phyloP scores from a whole-genome alignment of 2,888 invertebrate genomes.

The Drosophila falleni region DNA sequence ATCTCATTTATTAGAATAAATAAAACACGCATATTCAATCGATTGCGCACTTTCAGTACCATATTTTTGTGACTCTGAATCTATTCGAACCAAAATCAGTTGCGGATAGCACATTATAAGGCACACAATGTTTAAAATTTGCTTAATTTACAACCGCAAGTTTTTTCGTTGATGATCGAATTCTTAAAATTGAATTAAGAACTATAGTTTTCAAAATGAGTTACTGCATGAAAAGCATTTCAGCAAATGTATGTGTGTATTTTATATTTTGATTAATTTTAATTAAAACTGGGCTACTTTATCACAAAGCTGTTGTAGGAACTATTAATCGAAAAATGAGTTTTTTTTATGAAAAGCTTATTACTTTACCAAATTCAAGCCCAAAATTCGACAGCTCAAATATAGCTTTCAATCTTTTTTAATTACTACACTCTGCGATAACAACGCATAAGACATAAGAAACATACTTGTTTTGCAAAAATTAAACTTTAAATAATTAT shows the following conservation, averaged over 20 bases:
- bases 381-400: neutral
- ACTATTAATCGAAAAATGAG: constrained; percentile 1
- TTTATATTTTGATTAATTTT: constrained; percentile 5
- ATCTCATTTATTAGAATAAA: constrained; percentile 1
- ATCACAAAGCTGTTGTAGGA: constrained; percentile 21
- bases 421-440: neutral
- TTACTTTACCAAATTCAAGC: neutral
- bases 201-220: neutral
- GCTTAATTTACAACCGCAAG: neutral
- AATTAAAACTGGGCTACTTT: constrained; percentile 11
- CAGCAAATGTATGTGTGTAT: neutral
- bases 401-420: constrained; percentile 2
- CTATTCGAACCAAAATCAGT: constrained; percentile 3
- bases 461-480: constrained; percentile 6
- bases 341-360: neutral
- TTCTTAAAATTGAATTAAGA: constrained; percentile 2
- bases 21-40: neutral
- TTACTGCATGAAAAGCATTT: constrained; percentile 6
- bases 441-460: constrained; percentile 2
- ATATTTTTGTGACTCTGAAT: constrained; percentile 12
- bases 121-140: constrained; percentile 12
- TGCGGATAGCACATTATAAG: constrained; percentile 14
- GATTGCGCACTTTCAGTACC: neutral
- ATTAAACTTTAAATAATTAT: constrained; percentile 7
- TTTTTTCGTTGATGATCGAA: neutral